Base-by-base conservation (phyloP, 2,797 vertebrate species). In the Melanotaenia pygmaea region DNA sequence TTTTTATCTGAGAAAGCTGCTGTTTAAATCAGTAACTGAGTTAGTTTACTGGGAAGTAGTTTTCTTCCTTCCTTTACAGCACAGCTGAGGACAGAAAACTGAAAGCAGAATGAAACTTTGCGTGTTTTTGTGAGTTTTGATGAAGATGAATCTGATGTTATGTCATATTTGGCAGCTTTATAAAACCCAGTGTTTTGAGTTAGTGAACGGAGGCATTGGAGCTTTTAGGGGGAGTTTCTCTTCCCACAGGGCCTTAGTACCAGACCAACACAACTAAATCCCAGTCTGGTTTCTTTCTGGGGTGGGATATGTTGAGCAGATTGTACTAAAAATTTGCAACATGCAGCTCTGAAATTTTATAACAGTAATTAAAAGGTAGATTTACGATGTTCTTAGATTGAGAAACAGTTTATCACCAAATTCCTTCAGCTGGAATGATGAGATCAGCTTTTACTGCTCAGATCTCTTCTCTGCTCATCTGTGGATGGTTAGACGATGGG, bases 121-220 rank as follows among this genome's bases (percentile, higher is more conserved):
- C 63, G 60, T 47, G 70, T 74, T 87, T 80, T 4, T 40, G 24
- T 12, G 26, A 37, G 50, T 38, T 84, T 76, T 77, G 79, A 84
- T 86, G 65, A 86, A 83, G 86, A 89, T 69, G 54, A 82, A 91
- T 89, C 56, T 76, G 76, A 78, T 14, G 30, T 84, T 86, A 77
- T 72, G 86, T 88, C 85, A 86, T 73, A 53, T 70, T 65, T 92
- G 86, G 83, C 79, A 87, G 47, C 79, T 58, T 11, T 64, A 81
- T 77, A 85, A 72, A 67, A 87, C 67, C 66, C 77, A 64, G 77
- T 87, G 86, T 86, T 91, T 85, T 77, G 74, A 83, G 85, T 89
- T 90, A 81, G 82, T 1, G 64, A 79, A 35, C 28, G 35, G 58
- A 80, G 82, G 68, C 35, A 76, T 50, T 83, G 85, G 62, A 73